A percentile compares a stretch with the other conserved stretches of the same genome.
These are phyloP conservation scores for Meda fulgida DNA, from an alignment of 2,797 vertebrate genomes.

Conservation along the genomic window DNA sequence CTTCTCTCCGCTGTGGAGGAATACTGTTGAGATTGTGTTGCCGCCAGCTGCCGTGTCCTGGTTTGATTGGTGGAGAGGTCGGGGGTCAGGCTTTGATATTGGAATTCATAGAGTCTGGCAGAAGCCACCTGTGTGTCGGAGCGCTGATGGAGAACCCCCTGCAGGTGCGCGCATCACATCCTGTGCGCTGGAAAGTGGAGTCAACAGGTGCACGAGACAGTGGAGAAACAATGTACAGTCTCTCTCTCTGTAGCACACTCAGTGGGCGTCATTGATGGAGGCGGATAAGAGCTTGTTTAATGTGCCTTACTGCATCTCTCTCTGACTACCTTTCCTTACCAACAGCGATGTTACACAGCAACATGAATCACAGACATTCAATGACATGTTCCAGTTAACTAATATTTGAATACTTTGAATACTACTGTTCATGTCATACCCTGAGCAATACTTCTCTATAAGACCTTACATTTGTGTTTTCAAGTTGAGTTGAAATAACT, in stretches of 20 bases:
- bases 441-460: neutral
- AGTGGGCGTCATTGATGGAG: constrained; percentile 31
- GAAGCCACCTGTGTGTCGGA: constrained; percentile 60
- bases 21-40: constrained; percentile 48
- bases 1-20: neutral
- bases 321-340: neutral
- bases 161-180: constrained; percentile 62
- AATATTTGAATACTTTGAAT: neutral
- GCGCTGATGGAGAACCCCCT: constrained; percentile 46
- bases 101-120: constrained; percentile 56
- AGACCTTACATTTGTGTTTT: neutral
- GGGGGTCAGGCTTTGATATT: constrained; percentile 49
- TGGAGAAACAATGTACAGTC: neutral
- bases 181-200: constrained; percentile 41
- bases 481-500: neutral
- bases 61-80: constrained; percentile 61
- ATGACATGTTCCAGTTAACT: neutral
- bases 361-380: neutral
- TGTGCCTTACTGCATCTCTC: neutral
- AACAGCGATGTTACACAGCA: neutral
- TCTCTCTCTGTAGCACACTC: constrained; percentile 7
- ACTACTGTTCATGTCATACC: too few species aligned
- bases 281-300: constrained; percentile 25
- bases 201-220: neutral
- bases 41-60: constrained; percentile 20